Percentiles rank a stretch among this genome's conserved stretches.
Evolutionary conservation across 1,140 invertebrate species (phyloP).

Genomic region (Drosophila malerkotliana): DNA sequence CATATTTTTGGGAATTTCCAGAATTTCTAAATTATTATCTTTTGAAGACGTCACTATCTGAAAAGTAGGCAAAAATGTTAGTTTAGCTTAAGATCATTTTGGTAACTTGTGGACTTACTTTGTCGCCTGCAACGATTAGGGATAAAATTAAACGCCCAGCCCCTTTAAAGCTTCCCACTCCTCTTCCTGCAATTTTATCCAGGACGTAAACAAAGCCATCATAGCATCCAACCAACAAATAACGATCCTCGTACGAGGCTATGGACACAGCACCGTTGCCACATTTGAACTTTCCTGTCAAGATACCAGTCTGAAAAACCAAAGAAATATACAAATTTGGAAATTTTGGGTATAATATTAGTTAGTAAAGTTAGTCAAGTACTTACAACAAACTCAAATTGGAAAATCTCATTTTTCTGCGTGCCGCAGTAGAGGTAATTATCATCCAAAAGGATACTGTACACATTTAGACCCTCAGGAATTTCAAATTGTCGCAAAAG

Average conservation of each 20-base stretch:
- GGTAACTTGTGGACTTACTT: slow-evolving; percentile 83
- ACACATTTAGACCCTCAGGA: slow-evolving; percentile 87
- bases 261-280: slow-evolving; percentile 89
- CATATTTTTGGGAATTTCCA: slow-evolving; percentile 61
- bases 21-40: slow-evolving; percentile 68
- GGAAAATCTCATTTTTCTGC: slow-evolving; percentile 87
- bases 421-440: slow-evolving; percentile 89
- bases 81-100: not conserved
- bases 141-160: slow-evolving; percentile 88
- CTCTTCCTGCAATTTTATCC: slow-evolving; percentile 83
- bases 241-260: slow-evolving; percentile 85
- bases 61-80: not conserved
- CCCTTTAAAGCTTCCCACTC: slow-evolving; percentile 86
- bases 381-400: slow-evolving; percentile 88
- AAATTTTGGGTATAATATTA: too few relatives aligned
- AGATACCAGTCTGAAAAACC: slow-evolving; percentile 87
- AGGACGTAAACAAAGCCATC: slow-evolving; percentile 89
- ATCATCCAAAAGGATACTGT: slow-evolving; percentile 87
- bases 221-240: slow-evolving; percentile 88
- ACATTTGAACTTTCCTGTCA: slow-evolving; percentile 85
- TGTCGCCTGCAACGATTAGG: slow-evolving; percentile 86
- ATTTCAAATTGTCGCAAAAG: slow-evolving; percentile 87
- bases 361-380: not conserved
- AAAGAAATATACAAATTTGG: not conserved
- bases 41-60: slow-evolving; percentile 77